Evolutionary conservation across 2,888 invertebrate species (phyloP).

Genomic region (Tenthredo livida): DNA sequence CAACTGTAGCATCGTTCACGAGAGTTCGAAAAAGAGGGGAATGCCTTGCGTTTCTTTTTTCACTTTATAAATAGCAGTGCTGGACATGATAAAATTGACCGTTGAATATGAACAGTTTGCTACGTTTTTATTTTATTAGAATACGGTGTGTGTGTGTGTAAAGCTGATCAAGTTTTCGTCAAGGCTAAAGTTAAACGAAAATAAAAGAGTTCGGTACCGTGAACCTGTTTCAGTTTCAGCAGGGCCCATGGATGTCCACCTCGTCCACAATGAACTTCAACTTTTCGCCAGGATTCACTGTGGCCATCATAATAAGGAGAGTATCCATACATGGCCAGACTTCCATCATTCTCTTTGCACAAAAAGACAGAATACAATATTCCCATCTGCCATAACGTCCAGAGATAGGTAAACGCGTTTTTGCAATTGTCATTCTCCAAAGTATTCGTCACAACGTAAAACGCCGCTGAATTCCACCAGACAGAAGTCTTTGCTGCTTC

Average conservation of each 20-base stretch:
- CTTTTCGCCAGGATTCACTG: constrained; percentile 58
- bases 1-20: neutral
- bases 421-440: constrained; percentile 56
- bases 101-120: neutral
- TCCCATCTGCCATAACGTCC: constrained; percentile 62
- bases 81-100: neutral
- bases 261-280: constrained; percentile 54
- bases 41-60: neutral
- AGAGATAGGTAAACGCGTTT: constrained; percentile 58
- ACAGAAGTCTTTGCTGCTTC: constrained; percentile 59
- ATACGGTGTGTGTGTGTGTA: neutral
- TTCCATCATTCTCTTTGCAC: constrained; percentile 61
- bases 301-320: constrained; percentile 60
- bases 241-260: constrained; percentile 61
- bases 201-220: constrained; percentile 31
- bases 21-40: neutral
- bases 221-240: constrained; percentile 49
- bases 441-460: constrained; percentile 59
- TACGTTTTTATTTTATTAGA: neutral
- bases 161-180: constrained; percentile 18
- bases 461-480: constrained; percentile 61
- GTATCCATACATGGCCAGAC: constrained; percentile 59
- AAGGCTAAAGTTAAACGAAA: neutral
- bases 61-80: neutral
- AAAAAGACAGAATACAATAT: constrained; percentile 58